These are phyloP conservation scores for Trichacis sp. DNA, from an alignment of 2,888 invertebrate genomes.

Conservation along the genomic window DNA sequence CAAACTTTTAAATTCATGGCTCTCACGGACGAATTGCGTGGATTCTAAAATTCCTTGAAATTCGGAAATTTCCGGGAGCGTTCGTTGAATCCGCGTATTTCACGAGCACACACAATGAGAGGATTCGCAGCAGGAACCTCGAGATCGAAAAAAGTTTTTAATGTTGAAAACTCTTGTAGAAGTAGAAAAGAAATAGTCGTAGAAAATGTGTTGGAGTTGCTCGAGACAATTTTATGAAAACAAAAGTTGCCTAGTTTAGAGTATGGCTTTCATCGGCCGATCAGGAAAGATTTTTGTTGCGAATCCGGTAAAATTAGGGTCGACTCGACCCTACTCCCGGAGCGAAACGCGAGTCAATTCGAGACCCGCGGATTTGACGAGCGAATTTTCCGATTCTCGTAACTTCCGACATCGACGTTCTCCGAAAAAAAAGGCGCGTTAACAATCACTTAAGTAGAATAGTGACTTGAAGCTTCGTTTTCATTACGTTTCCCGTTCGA, in stretches of 20 bases:
- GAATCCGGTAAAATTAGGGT: constrained; percentile 54
- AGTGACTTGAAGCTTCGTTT: too few relatives aligned
- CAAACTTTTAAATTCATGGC: background rate
- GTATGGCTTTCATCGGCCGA: background rate
- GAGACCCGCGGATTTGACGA: constrained; percentile 49
- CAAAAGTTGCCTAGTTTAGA: too few relatives aligned
- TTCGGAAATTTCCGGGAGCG: constrained; percentile 13
- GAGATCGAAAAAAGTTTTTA: constrained; percentile 29
- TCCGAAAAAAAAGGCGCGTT: too few relatives aligned
- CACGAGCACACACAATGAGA: constrained; percentile 49
- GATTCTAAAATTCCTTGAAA: constrained; percentile 5
- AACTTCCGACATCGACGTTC: too few relatives aligned
- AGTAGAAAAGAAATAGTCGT: too few relatives aligned
- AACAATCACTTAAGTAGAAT: too few relatives aligned
- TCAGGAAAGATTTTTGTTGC: constrained; percentile 50
- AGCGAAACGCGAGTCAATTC: constrained; percentile 68
- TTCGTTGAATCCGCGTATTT: constrained; percentile 48
- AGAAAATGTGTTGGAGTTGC: too few relatives aligned
- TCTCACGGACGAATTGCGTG: background rate
- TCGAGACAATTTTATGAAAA: constrained; percentile 40
- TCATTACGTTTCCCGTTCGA: too few relatives aligned
- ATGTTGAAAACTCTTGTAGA: too few relatives aligned
- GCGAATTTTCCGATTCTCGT: too few relatives aligned
- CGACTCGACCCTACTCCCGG: constrained; percentile 63
- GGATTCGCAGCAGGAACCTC: constrained; percentile 58